These are phyloP conservation scores for Carassius auratus DNA, from an alignment of 2,113 vertebrate species.

Conservation along the genomic window DNA sequence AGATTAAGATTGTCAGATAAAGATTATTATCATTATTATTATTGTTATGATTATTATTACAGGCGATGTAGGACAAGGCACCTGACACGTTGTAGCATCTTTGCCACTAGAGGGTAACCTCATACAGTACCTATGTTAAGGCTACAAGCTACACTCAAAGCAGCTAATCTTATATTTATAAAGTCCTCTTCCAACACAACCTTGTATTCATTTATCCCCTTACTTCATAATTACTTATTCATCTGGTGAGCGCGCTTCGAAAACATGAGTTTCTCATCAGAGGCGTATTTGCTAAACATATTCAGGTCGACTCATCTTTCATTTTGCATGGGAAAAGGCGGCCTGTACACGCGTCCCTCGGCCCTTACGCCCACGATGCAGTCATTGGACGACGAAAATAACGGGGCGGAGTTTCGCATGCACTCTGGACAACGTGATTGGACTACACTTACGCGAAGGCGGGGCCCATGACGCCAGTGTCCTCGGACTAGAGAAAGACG, in stretches of 20 bases:
- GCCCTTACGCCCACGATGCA: conserved; percentile 14
- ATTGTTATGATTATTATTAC: neutral
- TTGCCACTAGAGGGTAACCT: conserved; percentile 12
- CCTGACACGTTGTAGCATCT: neutral
- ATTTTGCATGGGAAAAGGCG: conserved; percentile 44
- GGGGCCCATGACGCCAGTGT: conserved; percentile 60
- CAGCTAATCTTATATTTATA: neutral
- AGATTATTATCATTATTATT: no score
- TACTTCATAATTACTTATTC: neutral
- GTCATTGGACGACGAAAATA: conserved; percentile 39
- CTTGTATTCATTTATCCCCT: neutral
- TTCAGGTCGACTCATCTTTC: conserved; percentile 31
- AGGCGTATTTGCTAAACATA: neutral
- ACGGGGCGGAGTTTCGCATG: conserved; percentile 31
- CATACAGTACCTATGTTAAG: neutral
- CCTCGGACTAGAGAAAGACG: conserved; percentile 62
- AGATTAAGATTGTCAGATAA: no score
- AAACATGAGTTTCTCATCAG: neutral
- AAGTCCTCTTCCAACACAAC: neutral
- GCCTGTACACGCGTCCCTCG: conserved; percentile 1
- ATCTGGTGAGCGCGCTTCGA: neutral
- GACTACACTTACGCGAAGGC: conserved; percentile 37
- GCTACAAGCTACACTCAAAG: neutral
- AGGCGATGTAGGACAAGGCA: neutral
- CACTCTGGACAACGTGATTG: conserved; percentile 48